These are phyloP conservation scores for Troilus luridus DNA, from an alignment of 2,888 invertebrate genomes.

Conservation along the genomic window DNA sequence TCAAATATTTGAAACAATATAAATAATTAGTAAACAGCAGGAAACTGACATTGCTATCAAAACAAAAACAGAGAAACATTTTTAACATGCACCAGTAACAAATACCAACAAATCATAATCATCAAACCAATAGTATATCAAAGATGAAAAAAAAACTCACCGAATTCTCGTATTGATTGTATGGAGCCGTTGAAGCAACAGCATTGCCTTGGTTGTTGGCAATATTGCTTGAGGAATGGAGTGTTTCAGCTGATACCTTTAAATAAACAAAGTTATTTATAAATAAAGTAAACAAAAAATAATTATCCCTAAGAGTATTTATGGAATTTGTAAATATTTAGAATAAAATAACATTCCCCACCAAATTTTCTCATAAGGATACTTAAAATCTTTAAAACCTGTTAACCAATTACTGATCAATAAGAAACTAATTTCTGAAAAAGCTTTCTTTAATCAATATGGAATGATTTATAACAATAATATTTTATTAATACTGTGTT, in stretches of 20 bases:
- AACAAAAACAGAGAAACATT: conserved; percentile 15
- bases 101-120: conserved; percentile 25
- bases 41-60: conserved; percentile 56
- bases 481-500: no score
- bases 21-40: conserved; percentile 35
- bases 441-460: no score
- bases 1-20: background rate
- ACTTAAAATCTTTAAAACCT: no score
- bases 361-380: no score
- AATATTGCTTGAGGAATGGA: conserved; percentile 28
- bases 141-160: conserved; percentile 59
- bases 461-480: no score
- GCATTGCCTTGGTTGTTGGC: background rate
- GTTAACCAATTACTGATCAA: no score
- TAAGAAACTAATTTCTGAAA: no score
- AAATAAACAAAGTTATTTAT: background rate
- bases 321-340: background rate
- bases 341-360: no score
- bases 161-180: conserved; percentile 61
- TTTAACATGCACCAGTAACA: conserved; percentile 23
- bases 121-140: background rate
- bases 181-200: background rate
- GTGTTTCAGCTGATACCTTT: conserved; percentile 25
- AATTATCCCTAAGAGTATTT: background rate
- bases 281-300: background rate